A percentile compares a stretch with the other conserved stretches of the same genome.
phyloP scores from a whole-genome alignment of 2,888 invertebrate genomes.

The Mylabris sibirica region DNA sequence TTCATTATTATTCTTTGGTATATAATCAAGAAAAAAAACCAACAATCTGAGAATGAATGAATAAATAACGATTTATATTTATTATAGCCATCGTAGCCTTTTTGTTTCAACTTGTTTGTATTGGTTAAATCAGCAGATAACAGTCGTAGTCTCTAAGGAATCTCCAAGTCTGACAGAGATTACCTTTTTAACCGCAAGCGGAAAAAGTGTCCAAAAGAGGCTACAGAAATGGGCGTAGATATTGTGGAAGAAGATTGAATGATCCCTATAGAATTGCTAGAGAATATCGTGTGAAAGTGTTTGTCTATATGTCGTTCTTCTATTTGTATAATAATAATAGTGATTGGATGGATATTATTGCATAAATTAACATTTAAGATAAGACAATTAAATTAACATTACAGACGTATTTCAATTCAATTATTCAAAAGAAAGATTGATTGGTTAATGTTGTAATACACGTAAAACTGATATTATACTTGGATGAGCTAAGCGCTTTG shows the following conservation, averaged over 20 bases:
- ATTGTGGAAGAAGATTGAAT: slow-evolving; percentile 58
- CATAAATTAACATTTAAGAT: neutral
- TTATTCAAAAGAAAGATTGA: slow-evolving; percentile 48
- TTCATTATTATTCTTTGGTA: neutral
- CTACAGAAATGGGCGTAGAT: slow-evolving; percentile 53
- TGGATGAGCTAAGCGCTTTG: slow-evolving; percentile 39
- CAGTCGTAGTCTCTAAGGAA: slow-evolving; percentile 53
- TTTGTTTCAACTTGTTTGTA: slow-evolving; percentile 5
- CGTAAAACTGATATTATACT: slow-evolving; percentile 50
- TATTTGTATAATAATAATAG: neutral
- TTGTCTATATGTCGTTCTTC: neutral
- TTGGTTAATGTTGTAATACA: slow-evolving; percentile 44
- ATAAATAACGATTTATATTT: neutral
- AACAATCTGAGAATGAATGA: neutral
- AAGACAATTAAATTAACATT: slow-evolving; percentile 12
- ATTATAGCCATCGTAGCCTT: neutral
- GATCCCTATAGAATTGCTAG: slow-evolving; percentile 54
- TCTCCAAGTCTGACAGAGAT: slow-evolving; percentile 59
- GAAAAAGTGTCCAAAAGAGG: slow-evolving; percentile 56
- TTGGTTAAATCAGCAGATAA: slow-evolving; percentile 9
- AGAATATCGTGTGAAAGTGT: slow-evolving; percentile 14
- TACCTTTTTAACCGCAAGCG: slow-evolving; percentile 61
- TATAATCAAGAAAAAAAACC: neutral
- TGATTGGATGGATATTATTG: neutral
- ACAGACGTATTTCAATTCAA: slow-evolving; percentile 20